Percentiles rank a stretch among this genome's conserved stretches.
Evolutionary conservation across 2,113 vertebrate species (phyloP).

Genomic region (Typhlomys cinereus): DNA sequence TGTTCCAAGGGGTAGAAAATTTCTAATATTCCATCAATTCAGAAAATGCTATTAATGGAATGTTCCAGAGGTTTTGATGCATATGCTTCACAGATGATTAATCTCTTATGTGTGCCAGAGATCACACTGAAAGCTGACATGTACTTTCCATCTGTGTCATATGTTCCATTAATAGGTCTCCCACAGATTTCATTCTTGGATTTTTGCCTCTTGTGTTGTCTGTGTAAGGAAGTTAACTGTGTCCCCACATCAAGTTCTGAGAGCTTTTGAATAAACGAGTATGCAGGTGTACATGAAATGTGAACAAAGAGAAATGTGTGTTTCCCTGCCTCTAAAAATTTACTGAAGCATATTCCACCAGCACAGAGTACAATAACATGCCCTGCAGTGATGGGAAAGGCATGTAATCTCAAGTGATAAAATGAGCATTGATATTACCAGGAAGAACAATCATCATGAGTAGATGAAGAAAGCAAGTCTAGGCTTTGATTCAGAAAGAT

Average conservation of each 20-base stretch:
- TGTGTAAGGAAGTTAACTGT: constrained; percentile 50
- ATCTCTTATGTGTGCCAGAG: constrained; percentile 16
- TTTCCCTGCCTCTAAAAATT: not conserved
- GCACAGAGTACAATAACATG: not conserved
- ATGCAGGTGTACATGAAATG: not conserved
- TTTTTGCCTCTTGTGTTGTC: constrained; percentile 65
- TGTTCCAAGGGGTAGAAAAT: constrained; percentile 32
- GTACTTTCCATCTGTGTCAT: constrained; percentile 29
- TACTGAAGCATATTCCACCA: not conserved
- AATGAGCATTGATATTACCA: not conserved
- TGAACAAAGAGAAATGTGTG: not conserved
- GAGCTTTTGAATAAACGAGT: not conserved
- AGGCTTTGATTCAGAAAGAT: constrained; percentile 1
- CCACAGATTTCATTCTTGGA: constrained; percentile 53
- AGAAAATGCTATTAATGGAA: constrained; percentile 33
- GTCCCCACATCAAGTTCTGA: constrained; percentile 30
- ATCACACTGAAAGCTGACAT: constrained; percentile 53
- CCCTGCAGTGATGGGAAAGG: not conserved
- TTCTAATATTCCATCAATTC: constrained; percentile 39
- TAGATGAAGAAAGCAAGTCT: not conserved
- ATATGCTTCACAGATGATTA: not conserved
- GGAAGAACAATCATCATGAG: not conserved
- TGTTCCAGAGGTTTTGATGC: not conserved
- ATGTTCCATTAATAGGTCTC: constrained; percentile 47
- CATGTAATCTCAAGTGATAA: not conserved